phyloP scores from a whole-genome alignment of 2,888 invertebrate species.

The Anorthoa munda region DNA sequence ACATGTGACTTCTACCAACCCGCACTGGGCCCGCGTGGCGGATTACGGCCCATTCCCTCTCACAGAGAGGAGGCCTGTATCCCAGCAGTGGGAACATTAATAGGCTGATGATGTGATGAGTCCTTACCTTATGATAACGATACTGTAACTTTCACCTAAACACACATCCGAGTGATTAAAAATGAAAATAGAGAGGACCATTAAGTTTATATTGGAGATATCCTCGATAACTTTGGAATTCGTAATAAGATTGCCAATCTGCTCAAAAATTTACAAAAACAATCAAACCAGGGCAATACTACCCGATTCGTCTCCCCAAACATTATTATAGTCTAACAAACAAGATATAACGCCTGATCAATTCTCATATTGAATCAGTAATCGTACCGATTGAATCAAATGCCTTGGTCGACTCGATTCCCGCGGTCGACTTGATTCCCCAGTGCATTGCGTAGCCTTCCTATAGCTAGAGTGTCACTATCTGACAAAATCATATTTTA shows the following conservation, averaged over 20 bases:
- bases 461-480: no score
- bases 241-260: no score
- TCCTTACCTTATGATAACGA: neutral
- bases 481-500: no score
- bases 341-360: conserved; percentile 49
- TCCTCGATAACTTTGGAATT: no score
- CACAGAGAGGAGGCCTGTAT: no score
- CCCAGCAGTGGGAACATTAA: no score
- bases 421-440: conserved; percentile 49
- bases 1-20: no score
- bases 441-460: conserved; percentile 39
- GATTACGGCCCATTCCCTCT: no score
- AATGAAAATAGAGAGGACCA: neutral
- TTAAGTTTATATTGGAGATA: neutral
- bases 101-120: no score
- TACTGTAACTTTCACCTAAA: neutral
- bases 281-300: conserved; percentile 10
- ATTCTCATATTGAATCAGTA: conserved; percentile 65
- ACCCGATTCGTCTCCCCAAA: conserved; percentile 29
- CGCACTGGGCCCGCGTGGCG: no score
- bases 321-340: conserved; percentile 38
- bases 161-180: neutral
- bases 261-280: conserved; percentile 15
- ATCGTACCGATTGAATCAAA: conserved; percentile 65
- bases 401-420: conserved; percentile 51